Conservation (phyloP, 2,888 invertebrate species). For the Epiblema foenella region DNA sequence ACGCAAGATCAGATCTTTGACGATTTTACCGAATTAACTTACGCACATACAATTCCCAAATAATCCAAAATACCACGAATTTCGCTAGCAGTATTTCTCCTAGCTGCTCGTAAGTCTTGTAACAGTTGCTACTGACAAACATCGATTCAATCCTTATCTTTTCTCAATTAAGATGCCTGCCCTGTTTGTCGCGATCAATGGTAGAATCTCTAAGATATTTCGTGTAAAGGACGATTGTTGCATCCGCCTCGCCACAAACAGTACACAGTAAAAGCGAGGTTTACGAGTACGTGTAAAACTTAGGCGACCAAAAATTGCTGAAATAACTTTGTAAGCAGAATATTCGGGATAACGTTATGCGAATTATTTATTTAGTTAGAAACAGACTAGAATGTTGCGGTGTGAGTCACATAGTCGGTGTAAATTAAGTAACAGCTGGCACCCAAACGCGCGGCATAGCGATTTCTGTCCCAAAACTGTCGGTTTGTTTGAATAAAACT, state of each 20-base stretch:
- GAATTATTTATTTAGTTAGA: conserved; percentile 37
- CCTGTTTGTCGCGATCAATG: not conserved
- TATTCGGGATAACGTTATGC: conserved; percentile 2
- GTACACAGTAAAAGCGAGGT: too few relatives aligned
- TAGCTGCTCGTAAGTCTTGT: too few relatives aligned
- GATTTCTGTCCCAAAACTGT: conserved; percentile 58
- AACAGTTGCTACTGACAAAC: too few relatives aligned
- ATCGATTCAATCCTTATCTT: too few relatives aligned
- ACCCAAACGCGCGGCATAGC: conserved; percentile 59
- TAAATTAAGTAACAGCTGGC: conserved; percentile 69
- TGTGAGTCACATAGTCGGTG: conserved; percentile 61
- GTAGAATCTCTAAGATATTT: not conserved
- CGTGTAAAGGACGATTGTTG: not conserved
- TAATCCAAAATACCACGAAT: too few relatives aligned
- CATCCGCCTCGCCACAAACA: not conserved
- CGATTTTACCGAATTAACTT: too few relatives aligned
- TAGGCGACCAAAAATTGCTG: conserved; percentile 1
- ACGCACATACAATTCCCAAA: too few relatives aligned
- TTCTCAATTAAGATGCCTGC: too few relatives aligned
- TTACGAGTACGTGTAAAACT: not conserved
- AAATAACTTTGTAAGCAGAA: not conserved
- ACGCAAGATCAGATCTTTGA: not conserved
- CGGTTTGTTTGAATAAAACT: conserved; percentile 56
- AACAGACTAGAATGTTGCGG: conserved; percentile 32
- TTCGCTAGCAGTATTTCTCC: too few relatives aligned